phyloP scores from a whole-genome alignment of 2,113 vertebrate genomes.

The Protomyctophum bolini region DNA sequence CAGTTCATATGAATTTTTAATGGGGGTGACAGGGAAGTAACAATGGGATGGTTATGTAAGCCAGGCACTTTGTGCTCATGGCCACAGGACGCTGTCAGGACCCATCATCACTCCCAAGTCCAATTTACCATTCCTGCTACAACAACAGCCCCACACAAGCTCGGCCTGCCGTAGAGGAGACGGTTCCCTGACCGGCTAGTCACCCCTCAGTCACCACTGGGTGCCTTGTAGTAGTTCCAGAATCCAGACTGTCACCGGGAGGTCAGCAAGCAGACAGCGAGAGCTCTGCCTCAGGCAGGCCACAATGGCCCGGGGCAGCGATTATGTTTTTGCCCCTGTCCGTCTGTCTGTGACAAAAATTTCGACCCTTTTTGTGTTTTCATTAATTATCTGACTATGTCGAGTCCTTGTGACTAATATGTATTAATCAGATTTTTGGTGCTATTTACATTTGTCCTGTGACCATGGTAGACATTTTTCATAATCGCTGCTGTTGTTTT shows the following conservation, averaged over 20 bases:
- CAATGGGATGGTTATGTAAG: constrained; percentile 62
- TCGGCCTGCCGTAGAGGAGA: constrained; percentile 11
- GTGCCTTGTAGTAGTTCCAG: constrained; percentile 14
- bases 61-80: constrained; percentile 51
- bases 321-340: no score
- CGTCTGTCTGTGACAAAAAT: no score
- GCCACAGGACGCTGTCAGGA: constrained; percentile 60
- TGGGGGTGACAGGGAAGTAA: constrained; percentile 44
- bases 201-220: constrained; percentile 25
- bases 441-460: no score
- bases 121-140: constrained; percentile 34
- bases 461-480: no score
- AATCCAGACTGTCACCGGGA: not conserved
- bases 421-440: no score
- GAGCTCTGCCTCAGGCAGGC: not conserved
- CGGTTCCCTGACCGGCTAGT: not conserved
- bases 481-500: no score
- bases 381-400: no score
- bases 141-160: constrained; percentile 23
- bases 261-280: constrained; percentile 12
- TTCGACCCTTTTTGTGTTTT: no score
- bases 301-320: no score
- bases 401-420: no score
- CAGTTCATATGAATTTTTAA: constrained; percentile 55
- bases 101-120: constrained; percentile 35